Conservation (phyloP, 1,140 invertebrate species). For the Copidosoma floridanum region DNA sequence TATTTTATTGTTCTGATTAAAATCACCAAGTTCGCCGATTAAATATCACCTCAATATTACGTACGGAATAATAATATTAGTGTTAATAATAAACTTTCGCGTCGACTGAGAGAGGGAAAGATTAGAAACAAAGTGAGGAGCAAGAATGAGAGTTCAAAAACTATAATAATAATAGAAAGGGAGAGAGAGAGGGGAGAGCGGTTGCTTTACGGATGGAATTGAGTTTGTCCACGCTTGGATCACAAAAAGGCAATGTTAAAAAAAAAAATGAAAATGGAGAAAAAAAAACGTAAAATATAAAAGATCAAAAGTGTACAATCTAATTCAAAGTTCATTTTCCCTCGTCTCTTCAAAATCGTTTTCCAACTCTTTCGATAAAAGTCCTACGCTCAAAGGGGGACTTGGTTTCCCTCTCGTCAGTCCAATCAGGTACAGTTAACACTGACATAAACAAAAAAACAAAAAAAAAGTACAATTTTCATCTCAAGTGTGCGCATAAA, state of each 20-base stretch:
- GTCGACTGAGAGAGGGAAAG: constrained; percentile 24
- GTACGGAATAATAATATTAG: too few relatives aligned
- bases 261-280: constrained; percentile 17
- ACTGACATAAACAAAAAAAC: constrained; percentile 41
- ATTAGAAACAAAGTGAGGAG: constrained; percentile 8
- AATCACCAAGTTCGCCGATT: constrained; percentile 6
- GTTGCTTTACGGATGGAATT: too few relatives aligned
- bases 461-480: constrained; percentile 13
- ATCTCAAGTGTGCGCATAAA: too few relatives aligned
- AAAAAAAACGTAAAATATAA: constrained; percentile 18
- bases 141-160: constrained; percentile 21
- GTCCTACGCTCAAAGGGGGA: not conserved
- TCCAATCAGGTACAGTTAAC: constrained; percentile 54
- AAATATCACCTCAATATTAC: too few relatives aligned
- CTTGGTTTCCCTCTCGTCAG: constrained; percentile 35
- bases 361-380: too few relatives aligned
- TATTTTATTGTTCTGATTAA: constrained; percentile 13
- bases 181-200: constrained; percentile 12
- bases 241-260: constrained; percentile 16
- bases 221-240: not conserved
- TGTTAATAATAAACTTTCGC: too few relatives aligned
- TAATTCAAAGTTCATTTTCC: constrained; percentile 14
- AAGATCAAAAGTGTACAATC: too few relatives aligned
- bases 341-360: constrained; percentile 4
- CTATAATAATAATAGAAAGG: not conserved